Evolutionary conservation across 2,888 invertebrate genomes (phyloP).

Genomic region (Plebejus melissa): DNA sequence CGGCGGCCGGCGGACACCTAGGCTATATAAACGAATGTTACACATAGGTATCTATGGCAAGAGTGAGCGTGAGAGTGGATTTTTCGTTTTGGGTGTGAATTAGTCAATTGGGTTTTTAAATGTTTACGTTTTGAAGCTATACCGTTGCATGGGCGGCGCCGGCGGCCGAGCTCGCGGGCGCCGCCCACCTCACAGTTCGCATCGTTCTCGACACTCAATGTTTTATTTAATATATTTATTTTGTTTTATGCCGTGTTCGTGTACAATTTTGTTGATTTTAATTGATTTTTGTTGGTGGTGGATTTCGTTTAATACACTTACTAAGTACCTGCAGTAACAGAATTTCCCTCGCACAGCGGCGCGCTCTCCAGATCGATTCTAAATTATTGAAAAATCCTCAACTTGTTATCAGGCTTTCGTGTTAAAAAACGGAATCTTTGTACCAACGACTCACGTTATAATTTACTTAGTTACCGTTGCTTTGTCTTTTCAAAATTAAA

Average conservation of each 20-base stretch:
- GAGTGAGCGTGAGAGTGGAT: constrained; percentile 80
- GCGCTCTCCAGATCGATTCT: constrained; percentile 34
- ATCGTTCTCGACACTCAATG: constrained; percentile 76
- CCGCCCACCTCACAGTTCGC: constrained; percentile 71
- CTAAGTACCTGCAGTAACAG: constrained; percentile 49
- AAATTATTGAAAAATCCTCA: not conserved
- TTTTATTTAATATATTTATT: constrained; percentile 61
- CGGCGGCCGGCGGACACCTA: constrained; percentile 74
- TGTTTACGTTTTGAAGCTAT: constrained; percentile 78
- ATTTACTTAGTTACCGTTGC: not conserved
- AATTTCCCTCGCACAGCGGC: constrained; percentile 43
- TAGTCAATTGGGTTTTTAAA: constrained; percentile 79
- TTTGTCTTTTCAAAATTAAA: constrained; percentile 11
- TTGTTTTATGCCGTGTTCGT: constrained; percentile 78
- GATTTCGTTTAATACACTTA: constrained; percentile 78
- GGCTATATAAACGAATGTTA: constrained; percentile 76
- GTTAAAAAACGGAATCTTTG: not conserved
- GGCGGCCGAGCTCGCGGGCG: constrained; percentile 55
- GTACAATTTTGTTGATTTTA: constrained; percentile 77
- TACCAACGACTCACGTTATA: constrained; percentile 28
- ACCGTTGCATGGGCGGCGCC: constrained; percentile 71
- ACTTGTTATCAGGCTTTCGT: not conserved
- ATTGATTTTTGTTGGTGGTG: constrained; percentile 79
- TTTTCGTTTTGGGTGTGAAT: constrained; percentile 79
- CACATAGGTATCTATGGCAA: constrained; percentile 80